Percentiles rank a stretch among this genome's conserved stretches.
Conservation (phyloP, 1,140 invertebrate genomes). For the Episyrphus balteatus region DNA sequence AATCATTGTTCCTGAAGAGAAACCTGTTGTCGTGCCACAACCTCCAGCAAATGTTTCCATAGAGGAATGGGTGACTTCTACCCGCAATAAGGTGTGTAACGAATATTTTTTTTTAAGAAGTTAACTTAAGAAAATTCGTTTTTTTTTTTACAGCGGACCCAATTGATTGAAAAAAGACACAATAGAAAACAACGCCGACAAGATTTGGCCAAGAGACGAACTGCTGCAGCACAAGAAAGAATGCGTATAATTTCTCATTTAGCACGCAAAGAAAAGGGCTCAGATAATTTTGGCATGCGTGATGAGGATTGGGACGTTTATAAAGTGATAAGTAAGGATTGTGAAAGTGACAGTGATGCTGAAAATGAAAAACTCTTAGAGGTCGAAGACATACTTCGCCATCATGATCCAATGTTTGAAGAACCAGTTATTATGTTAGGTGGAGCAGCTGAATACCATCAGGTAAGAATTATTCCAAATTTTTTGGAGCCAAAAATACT, state of each 20-base stretch:
- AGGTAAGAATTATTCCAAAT: background rate
- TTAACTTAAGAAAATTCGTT: no score
- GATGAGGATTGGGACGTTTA: slow-evolving; percentile 96
- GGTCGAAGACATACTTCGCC: slow-evolving; percentile 70
- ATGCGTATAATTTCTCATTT: slow-evolving; percentile 89
- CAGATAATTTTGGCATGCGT: slow-evolving; percentile 84
- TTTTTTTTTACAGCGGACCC: slow-evolving; percentile 39
- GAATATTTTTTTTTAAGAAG: background rate
- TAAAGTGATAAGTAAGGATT: slow-evolving; percentile 70
- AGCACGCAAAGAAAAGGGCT: slow-evolving; percentile 71
- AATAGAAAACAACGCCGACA: slow-evolving; percentile 65
- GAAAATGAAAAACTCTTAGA: slow-evolving; percentile 83
- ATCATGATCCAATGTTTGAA: slow-evolving; percentile 68
- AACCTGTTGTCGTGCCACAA: slow-evolving; percentile 20
- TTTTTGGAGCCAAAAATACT: background rate
- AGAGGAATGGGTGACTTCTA: slow-evolving; percentile 51
- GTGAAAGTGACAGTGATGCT: slow-evolving; percentile 72
- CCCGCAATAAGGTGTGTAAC: slow-evolving; percentile 43
- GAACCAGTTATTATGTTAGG: slow-evolving; percentile 8
- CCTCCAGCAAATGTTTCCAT: slow-evolving; percentile 39
- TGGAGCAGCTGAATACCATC: slow-evolving; percentile 2
- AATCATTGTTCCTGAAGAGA: slow-evolving; percentile 40
- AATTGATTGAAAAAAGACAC: slow-evolving; percentile 52
- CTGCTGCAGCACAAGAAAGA: slow-evolving; percentile 79
- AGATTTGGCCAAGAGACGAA: slow-evolving; percentile 80